Conservation (phyloP, 2,797 vertebrate species). For the Peromyscus aztecus region DNA sequence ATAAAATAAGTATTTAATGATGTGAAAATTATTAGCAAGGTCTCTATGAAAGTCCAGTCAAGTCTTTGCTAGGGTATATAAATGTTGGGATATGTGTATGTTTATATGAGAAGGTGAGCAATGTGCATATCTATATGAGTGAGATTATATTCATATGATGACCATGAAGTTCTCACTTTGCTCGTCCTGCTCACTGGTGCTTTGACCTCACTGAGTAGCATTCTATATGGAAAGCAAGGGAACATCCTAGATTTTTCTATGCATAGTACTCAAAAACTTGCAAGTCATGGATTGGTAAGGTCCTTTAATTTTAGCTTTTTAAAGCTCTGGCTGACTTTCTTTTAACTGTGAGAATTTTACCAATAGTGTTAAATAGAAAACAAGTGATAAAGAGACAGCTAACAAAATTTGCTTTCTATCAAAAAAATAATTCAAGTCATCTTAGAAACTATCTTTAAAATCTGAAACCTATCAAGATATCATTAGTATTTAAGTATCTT, state of each 20-base stretch:
- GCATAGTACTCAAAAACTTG: not conserved
- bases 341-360: conserved; percentile 17
- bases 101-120: not conserved
- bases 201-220: not conserved
- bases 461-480: not conserved
- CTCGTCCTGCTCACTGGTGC: not conserved
- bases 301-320: not conserved
- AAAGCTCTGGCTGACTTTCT: not conserved
- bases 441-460: conserved; percentile 53
- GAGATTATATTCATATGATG: not conserved
- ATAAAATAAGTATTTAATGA: not conserved
- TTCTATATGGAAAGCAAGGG: not conserved
- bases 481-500: conserved; percentile 45
- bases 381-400: not conserved
- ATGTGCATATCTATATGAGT: not conserved
- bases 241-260: not conserved
- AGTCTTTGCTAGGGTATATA: not conserved
- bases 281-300: not conserved
- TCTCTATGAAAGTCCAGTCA: not conserved
- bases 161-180: not conserved
- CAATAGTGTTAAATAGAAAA: conserved; percentile 1
- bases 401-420: conserved; percentile 18
- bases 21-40: not conserved
- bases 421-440: not conserved
- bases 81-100: not conserved